Evolutionary conservation across 2,113 vertebrate species (phyloP), one percentile per base, ranked within the genome.

Genomic region (Corvus moneduloides): DNA sequence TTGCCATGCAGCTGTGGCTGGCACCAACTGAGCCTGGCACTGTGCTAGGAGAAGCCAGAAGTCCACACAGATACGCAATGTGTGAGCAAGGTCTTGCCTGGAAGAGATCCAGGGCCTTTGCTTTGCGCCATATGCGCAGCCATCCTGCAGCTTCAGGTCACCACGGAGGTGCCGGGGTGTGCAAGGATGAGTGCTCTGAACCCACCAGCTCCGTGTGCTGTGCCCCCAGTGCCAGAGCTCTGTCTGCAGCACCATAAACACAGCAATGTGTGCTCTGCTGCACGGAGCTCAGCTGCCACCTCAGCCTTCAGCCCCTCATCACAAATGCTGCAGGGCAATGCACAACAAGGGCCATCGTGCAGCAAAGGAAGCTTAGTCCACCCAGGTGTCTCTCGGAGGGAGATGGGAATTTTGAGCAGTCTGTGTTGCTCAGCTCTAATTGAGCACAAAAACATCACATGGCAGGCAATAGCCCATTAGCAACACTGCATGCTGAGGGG

Each of bases 1-100:
- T 78, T 96, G 96, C 90, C 87, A 95, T 93, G 92, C 86, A 95
- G 97, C 90, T 59, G 72, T 93, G 94, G 75, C 94, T 95, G 95
- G 95, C 76, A 43, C 41, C 8, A 33, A 11, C 71, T 61, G 41
- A 95, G 94, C 95, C 52, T 54, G 13, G 43, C 71, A 20, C 68
- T 78, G 58, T 1, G 48, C 69, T 46, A 7, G 84, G 75, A 95
- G 84, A 95, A 95, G 88, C 76, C 91, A 93, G 83, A 64, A 91
- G 67, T 87, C 88, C 61, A 11, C 80, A 41, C 30, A 74, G 82
- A 87, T 56, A 32, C 1, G 33, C 18, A 30, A 13, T 3, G 62
- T 3, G 18, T 1, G 22, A 83, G 61, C 2, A 1, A 87, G 81
- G 72, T 61, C 78, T 63, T 27, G 72, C 84, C 87, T 93, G 96